Evolutionary conservation across 2,888 invertebrate genomes (phyloP), one percentile per base, ranked within the genome.

Genomic region (Phalera bucephala): DNA sequence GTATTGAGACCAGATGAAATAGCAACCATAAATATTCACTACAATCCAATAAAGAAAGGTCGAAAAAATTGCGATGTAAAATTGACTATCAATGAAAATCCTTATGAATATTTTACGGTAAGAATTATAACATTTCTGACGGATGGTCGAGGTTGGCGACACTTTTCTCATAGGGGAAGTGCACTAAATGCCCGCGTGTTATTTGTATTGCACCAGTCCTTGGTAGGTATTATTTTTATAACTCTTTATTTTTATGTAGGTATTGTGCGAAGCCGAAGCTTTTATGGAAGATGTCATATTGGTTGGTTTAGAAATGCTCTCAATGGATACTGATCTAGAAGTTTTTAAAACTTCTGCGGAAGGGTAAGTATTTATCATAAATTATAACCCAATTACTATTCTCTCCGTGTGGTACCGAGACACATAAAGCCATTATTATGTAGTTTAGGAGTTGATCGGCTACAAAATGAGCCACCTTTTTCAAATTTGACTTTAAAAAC

Each of bases 241-340:
- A n/a, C n/a, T n/a, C n/a, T n/a, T 12, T 26, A 26, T 30, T 46
- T 33, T 23, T 28, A 56, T 45, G 3, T 36, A 89, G 89, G 60
- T 88, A 11, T 36, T 77, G 12, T 88, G 88, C 56, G 83, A 87
- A 63, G 85, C 75, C 4, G 88, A 89, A 66, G 80, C 86, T 0
- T 88, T 89, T 48, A 80, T 84, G 72, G 89, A 87, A 65, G 88
- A 89, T 48, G 80, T 89, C 1, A 79, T 87, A 45, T 52, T 89
- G 31, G 44, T 78, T 22, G 85, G 85, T 1, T 63, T 89, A 13
- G 80, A 86, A 57, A 86, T 89, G 88, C 72, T 89, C 8, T 67
- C 88, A 7, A 81, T 88, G 82, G 86, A 86, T 13, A 52, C 62
- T 6, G 85, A 87, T 54, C 52, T 85, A 14, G 79, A 83, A 3